Base-by-base conservation (phyloP, 2,888 invertebrate genomes). In the Bibio marci region DNA sequence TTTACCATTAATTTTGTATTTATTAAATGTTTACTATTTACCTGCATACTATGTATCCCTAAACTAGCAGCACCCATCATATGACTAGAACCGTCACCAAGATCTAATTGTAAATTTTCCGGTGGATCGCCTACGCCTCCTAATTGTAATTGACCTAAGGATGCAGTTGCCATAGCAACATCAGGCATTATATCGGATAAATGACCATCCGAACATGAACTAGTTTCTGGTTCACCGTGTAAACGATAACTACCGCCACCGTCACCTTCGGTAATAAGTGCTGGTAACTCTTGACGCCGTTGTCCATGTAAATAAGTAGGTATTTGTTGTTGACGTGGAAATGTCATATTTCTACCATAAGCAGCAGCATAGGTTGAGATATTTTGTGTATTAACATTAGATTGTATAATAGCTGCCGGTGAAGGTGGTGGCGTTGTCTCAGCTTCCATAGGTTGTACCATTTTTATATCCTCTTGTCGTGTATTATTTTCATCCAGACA, bases 111-210 rank as follows among this genome's bases (percentile, higher is more conserved):
- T 54, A 87, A 64, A 49, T 60, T 61, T 45, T 62, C 62, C n/a
- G 58, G 55, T 46, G 57, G 55, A 17, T 40, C 57, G 53, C 3
- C 56, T 6, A 22, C 4, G 8, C 8, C 8, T 22, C 3, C 56
- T 46, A 76, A 63, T 59, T 76, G 77, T 53, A 77, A 69, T 58
- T 70, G 81, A 6, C 66, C 78, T 53, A 69, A 70, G 45, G 71
- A 80, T 46, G 74, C 79, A 41, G 77, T 87, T 51, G 88, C 88
- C 86, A 88, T 87, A 13, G 88, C 88, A 50, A 90, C 87, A 63
- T 91, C 90, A 1, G 90, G 90, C 76, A 90, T 87, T 51, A 80
- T 77, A 45, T 85, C 85, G 17, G 80, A 74, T 44, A 81, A 63
- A 50, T 78, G 77, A 50, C 83, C 74, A 55, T 78, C 67, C 60